These are phyloP conservation scores for Magallana nippona DNA, from an alignment of 2,888 invertebrate genomes.

Conservation along the genomic window DNA sequence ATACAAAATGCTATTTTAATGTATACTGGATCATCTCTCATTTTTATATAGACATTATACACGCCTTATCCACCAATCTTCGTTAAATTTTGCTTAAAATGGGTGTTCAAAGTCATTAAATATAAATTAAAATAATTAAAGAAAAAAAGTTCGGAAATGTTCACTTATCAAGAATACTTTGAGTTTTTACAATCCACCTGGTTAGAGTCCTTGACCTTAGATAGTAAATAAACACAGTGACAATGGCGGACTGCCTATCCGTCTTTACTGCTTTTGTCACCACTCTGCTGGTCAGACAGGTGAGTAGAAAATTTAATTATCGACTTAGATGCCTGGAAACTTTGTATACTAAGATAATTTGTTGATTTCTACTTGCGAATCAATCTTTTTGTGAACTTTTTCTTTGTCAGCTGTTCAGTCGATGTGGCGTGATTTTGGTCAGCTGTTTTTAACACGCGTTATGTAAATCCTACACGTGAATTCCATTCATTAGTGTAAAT, in stretches of 20 bases:
- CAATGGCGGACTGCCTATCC: constrained; percentile 24
- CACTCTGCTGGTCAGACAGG: constrained; percentile 10
- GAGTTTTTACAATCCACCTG: not conserved
- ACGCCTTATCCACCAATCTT: too few species aligned
- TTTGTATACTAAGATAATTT: not conserved
- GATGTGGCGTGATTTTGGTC: constrained; percentile 24
- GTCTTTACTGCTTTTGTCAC: not conserved
- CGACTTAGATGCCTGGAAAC: not conserved
- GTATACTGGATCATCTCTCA: too few species aligned
- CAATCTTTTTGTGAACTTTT: not conserved
- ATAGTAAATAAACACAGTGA: constrained; percentile 31
- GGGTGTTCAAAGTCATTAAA: too few species aligned
- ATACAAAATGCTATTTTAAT: too few species aligned
- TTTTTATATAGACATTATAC: too few species aligned
- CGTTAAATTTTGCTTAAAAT: too few species aligned
- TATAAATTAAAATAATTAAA: too few species aligned
- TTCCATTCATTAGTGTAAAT: not conserved
- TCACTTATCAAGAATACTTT: not conserved
- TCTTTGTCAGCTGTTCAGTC: constrained; percentile 4
- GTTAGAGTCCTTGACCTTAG: constrained; percentile 2
- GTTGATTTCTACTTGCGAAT: not conserved
- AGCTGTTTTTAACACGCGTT: not conserved
- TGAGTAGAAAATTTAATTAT: not conserved
- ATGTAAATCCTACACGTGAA: not conserved
- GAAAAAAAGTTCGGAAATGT: not conserved